Conservation (phyloP, 2,888 invertebrate genomes). For the Leptura quadrifasciata region DNA sequence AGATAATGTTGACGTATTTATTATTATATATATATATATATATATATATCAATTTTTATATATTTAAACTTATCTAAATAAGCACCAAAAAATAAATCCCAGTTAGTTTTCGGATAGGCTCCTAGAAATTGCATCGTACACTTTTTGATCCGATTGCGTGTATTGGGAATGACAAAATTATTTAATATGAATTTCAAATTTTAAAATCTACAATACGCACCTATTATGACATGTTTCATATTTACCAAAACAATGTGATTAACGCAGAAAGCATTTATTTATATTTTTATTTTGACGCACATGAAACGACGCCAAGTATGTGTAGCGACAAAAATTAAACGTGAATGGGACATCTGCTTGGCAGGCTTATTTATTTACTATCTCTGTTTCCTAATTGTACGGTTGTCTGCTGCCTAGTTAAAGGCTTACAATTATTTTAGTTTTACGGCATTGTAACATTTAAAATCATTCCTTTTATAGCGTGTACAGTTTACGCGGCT, state of each 20-base stretch:
- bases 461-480: constrained; percentile 7
- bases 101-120: too few species aligned
- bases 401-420: constrained; percentile 10
- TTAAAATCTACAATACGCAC: too few species aligned
- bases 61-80: too few species aligned
- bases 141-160: too few species aligned
- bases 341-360: constrained; percentile 3
- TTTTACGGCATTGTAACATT: neutral
- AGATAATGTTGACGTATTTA: too few species aligned
- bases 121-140: too few species aligned
- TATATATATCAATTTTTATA: too few species aligned
- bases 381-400: constrained; percentile 5
- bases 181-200: too few species aligned
- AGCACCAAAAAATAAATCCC: too few species aligned
- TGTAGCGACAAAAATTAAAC: neutral
- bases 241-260: neutral
- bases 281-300: constrained; percentile 13
- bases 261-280: neutral
- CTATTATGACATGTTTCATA: neutral
- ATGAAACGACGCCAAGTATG: constrained; percentile 22
- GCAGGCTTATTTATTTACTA: constrained; percentile 5
- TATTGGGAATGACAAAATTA: too few species aligned
- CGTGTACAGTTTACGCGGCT: neutral
- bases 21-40: too few species aligned
- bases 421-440: constrained; percentile 11